Percentiles rank a stretch among this genome's conserved stretches.
Evolutionary conservation across 1,140 invertebrate species (phyloP).

Genomic region (Amyelois transitella): DNA sequence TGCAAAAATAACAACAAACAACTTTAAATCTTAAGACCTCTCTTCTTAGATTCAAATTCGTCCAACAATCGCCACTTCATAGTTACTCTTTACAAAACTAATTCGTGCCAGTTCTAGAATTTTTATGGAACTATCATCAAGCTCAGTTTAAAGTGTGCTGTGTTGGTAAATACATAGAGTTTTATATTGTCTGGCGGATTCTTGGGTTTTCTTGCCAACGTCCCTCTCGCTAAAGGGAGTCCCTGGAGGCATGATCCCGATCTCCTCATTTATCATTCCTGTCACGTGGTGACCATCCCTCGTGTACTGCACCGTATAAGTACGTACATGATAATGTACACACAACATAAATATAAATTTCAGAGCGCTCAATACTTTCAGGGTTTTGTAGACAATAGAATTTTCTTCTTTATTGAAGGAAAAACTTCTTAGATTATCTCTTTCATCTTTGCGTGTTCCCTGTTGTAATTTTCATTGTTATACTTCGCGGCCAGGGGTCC

Average conservation of each 20-base stretch:
- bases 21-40: conserved; percentile 31
- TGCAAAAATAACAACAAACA: background rate
- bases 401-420: no score
- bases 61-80: conserved; percentile 1
- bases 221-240: conserved; percentile 42
- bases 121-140: conserved; percentile 37
- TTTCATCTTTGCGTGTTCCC: no score
- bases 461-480: no score
- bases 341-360: background rate
- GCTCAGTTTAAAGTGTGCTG: conserved; percentile 19
- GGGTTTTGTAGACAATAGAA: no score
- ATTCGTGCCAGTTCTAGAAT: conserved; percentile 46
- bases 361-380: background rate
- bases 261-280: conserved; percentile 65
- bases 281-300: conserved; percentile 69
- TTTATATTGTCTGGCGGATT: conserved; percentile 27
- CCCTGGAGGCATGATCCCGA: conserved; percentile 61
- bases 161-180: conserved; percentile 19
- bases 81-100: conserved; percentile 54
- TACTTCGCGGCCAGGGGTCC: no score
- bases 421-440: no score
- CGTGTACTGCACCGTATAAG: conserved; percentile 56
- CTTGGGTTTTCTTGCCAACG: conserved; percentile 40
- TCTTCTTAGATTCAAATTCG: background rate
- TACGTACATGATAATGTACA: conserved; percentile 20